A percentile compares a stretch with the other conserved stretches of the same genome.
phyloP scores from a whole-genome alignment of 1,140 invertebrate genomes.

The Drosophila ambigua region DNA sequence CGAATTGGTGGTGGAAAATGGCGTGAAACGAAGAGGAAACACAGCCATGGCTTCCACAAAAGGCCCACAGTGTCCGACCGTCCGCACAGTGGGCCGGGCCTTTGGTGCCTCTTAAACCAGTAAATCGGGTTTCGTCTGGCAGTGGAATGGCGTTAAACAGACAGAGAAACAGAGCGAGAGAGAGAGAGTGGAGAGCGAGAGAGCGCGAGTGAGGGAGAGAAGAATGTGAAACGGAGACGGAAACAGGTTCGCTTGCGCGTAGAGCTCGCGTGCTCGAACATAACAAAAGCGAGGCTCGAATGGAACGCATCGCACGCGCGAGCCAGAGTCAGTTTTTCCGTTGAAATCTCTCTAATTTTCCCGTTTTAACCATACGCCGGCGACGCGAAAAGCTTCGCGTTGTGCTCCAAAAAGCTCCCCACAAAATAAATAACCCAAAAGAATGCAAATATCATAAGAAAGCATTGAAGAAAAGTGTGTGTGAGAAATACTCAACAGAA shows the following conservation, averaged over 20 bases:
- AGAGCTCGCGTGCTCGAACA: conserved; percentile 63
- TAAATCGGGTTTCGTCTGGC: conserved; percentile 62
- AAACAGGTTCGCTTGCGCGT: conserved; percentile 77
- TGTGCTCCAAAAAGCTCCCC: conserved; percentile 27
- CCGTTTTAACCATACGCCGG: conserved; percentile 35
- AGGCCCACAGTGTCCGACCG: conserved; percentile 1
- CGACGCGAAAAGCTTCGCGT: conserved; percentile 28
- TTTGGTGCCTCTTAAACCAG: conserved; percentile 49
- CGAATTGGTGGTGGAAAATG: conserved; percentile 70
- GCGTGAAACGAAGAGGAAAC: conserved; percentile 41
- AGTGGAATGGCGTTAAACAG: conserved; percentile 56
- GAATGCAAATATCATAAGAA: conserved; percentile 9
- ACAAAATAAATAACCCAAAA: not conserved
- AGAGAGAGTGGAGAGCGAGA: conserved; percentile 8
- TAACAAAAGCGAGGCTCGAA: conserved; percentile 84
- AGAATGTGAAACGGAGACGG: conserved; percentile 26
- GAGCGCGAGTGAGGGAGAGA: conserved; percentile 16
- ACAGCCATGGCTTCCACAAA: conserved; percentile 56
- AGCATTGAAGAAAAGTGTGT: conserved; percentile 10
- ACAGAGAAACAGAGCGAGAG: conserved; percentile 42
- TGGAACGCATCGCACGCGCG: conserved; percentile 67
- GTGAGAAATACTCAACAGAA: not conserved
- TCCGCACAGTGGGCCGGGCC: conserved; percentile 62
- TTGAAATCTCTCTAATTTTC: conserved; percentile 4
- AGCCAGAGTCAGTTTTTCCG: conserved; percentile 11